Percentiles rank a stretch among this genome's conserved stretches.
Conservation (phyloP, 2,113 vertebrate genomes). For the Corvus cornix region DNA sequence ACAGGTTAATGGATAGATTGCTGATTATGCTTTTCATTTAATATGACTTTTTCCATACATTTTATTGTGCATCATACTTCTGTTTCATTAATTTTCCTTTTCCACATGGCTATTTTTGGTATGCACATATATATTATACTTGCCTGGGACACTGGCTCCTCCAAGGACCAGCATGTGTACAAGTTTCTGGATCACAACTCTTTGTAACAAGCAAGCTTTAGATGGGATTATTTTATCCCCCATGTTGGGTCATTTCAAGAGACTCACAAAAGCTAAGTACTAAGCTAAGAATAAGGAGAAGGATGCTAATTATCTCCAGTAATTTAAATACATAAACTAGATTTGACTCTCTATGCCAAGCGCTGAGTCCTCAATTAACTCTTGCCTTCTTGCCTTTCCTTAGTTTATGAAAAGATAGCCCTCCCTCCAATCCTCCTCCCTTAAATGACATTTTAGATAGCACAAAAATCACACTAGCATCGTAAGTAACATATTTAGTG, state of each 20-base stretch:
- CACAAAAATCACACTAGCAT: neutral
- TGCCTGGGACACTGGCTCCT: neutral
- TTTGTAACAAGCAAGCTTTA: neutral
- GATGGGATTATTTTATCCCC: neutral
- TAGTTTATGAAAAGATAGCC: neutral
- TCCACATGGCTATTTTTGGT: neutral
- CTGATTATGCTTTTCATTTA: neutral
- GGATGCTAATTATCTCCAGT: neutral
- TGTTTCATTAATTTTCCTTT: neutral
- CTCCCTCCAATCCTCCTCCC: neutral
- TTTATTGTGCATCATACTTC: neutral
- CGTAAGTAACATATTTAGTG: neutral
- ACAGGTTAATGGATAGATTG: neutral
- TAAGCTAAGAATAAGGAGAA: neutral
- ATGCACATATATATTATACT: neutral
- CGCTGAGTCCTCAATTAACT: slow-evolving; percentile 34
- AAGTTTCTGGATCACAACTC: neutral
- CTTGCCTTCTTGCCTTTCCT: neutral
- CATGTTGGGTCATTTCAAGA: neutral
- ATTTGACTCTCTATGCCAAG: neutral
- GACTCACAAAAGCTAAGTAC: neutral
- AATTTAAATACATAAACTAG: slow-evolving; percentile 28
- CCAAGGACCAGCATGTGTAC: neutral
- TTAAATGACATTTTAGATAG: neutral
- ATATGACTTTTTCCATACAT: neutral